Evolutionary conservation across 1,140 invertebrate species (phyloP).

Genomic region (Anoplolepis gracilipes): DNA sequence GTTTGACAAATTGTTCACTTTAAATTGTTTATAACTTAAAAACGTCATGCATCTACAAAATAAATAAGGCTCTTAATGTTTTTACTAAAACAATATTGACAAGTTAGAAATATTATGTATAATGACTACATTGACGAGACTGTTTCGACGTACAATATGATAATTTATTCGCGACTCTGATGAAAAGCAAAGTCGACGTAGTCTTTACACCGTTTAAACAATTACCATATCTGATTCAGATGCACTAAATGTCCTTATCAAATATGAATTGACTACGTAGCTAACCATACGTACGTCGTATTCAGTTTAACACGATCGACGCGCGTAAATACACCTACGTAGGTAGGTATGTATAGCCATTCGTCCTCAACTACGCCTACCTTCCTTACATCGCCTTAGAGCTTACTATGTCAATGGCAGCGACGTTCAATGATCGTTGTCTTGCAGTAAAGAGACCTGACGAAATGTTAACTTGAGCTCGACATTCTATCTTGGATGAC

Average conservation of each 20-base stretch:
- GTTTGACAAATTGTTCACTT: background rate
- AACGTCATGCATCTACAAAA: background rate
- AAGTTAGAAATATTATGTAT: background rate
- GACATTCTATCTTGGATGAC: conserved; percentile 4
- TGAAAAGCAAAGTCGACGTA: background rate
- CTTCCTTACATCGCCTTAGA: conserved; percentile 37
- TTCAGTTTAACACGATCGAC: conserved; percentile 28
- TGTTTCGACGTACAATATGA: background rate
- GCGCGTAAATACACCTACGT: conserved; percentile 44
- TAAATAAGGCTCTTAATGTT: background rate
- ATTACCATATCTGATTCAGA: conserved; percentile 6
- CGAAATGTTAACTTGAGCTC: conserved; percentile 20
- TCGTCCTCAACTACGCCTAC: conserved; percentile 9
- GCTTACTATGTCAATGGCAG: conserved; percentile 48
- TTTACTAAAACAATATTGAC: background rate
- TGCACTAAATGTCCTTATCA: conserved; percentile 41
- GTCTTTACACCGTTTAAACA: conserved; percentile 33
- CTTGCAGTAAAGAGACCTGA: background rate
- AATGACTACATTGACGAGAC: background rate
- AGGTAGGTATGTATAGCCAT: background rate
- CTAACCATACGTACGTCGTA: conserved; percentile 17
- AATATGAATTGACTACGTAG: conserved; percentile 47
- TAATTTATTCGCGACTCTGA: background rate
- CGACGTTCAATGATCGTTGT: background rate
- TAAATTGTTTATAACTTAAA: background rate